Conservation (phyloP, 2,888 invertebrate genomes). For the Rotaria magnacalcarata region DNA sequence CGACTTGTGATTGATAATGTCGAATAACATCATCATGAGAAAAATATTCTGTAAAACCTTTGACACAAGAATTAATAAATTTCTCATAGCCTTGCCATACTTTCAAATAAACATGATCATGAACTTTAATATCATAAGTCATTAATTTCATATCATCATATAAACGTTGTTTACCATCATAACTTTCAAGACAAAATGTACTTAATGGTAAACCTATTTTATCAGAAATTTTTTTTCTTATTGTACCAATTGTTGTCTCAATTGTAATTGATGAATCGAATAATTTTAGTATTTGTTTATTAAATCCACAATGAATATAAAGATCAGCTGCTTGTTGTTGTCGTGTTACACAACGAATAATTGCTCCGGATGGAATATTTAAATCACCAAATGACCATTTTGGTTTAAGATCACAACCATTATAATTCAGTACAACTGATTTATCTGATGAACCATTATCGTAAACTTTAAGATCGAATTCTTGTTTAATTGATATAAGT, state of each 20-base stretch:
- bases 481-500: background rate
- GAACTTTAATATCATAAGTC: constrained; percentile 52
- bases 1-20: constrained; percentile 42
- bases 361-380: constrained; percentile 56
- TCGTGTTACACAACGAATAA: constrained; percentile 52
- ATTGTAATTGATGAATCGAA: constrained; percentile 4
- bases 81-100: constrained; percentile 59
- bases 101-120: constrained; percentile 49
- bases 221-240: constrained; percentile 33
- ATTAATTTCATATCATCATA: constrained; percentile 54
- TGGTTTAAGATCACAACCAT: constrained; percentile 55
- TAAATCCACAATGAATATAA: constrained; percentile 27
- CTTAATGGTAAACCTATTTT: constrained; percentile 57
- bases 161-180: constrained; percentile 51
- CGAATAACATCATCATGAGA: constrained; percentile 35
- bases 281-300: constrained; percentile 20
- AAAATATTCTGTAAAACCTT: constrained; percentile 45
- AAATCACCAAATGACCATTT: constrained; percentile 56
- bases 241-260: constrained; percentile 27
- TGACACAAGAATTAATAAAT: constrained; percentile 53
- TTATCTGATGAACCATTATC: background rate
- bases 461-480: background rate
- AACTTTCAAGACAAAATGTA: constrained; percentile 54
- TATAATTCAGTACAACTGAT: constrained; percentile 53
- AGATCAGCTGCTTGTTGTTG: constrained; percentile 53